Evolutionary conservation across 2,797 vertebrate genomes (phyloP).

Genomic region (Poecilia gillii): DNA sequence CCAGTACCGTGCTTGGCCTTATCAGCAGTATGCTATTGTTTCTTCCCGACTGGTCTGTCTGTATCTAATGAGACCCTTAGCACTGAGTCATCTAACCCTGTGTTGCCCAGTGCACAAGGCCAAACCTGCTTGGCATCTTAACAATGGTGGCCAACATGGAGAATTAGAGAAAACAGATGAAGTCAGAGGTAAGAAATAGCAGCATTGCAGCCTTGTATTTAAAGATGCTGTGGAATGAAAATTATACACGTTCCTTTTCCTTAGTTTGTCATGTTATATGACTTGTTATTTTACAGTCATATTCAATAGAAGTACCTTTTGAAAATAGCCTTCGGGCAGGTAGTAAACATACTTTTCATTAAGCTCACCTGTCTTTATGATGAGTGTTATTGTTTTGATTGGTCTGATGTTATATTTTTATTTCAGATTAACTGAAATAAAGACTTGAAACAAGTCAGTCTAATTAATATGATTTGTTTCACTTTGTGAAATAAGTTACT

Average conservation of each 20-base stretch:
- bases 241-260: neutral
- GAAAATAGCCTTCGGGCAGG: neutral
- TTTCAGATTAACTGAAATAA: neutral
- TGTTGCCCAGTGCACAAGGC: conserved; percentile 15
- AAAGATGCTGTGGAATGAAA: neutral
- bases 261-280: neutral
- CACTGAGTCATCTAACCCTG: conserved; percentile 35
- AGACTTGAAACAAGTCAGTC: neutral
- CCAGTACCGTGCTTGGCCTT: conserved; percentile 13
- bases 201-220: conserved; percentile 12
- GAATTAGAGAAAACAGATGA: conserved; percentile 29
- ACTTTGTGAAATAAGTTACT: neutral
- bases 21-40: conserved; percentile 24
- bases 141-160: conserved; percentile 27
- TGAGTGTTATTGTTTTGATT: neutral
- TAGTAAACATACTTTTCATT: neutral
- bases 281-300: neutral
- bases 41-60: conserved; percentile 21
- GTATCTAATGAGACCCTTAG: conserved; percentile 55
- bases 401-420: neutral
- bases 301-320: neutral
- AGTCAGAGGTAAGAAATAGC: conserved; percentile 1
- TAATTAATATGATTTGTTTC: neutral
- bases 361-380: neutral
- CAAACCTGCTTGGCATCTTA: conserved; percentile 33